phyloP scores from a whole-genome alignment of 2,888 invertebrate species.

The Zygogramma bicolorata region DNA sequence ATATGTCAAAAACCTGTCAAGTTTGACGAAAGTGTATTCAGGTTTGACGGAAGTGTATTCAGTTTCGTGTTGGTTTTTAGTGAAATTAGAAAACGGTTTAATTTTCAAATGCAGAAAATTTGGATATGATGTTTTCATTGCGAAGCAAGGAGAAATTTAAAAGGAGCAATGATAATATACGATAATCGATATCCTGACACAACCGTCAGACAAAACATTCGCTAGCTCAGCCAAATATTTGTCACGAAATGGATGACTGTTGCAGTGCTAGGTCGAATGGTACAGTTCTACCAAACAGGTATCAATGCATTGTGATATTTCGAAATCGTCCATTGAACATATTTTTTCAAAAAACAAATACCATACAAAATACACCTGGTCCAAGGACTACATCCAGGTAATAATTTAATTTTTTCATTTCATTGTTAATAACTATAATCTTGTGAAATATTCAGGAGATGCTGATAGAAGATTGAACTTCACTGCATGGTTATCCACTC shows the following conservation, averaged over 20 bases:
- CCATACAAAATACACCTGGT: no score
- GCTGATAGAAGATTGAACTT: no score
- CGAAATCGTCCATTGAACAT: not conserved
- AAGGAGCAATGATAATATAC: no score
- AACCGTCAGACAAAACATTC: not conserved
- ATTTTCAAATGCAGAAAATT: not conserved
- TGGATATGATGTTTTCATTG: not conserved
- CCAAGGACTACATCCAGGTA: no score
- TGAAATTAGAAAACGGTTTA: no score
- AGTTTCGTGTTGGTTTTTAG: not conserved
- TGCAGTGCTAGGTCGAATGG: not conserved
- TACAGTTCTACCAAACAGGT: not conserved
- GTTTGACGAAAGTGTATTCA: no score
- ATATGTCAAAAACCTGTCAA: not conserved
- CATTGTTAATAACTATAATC: not conserved
- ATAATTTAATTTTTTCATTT: no score
- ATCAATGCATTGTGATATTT: not conserved
- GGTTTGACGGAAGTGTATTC: no score
- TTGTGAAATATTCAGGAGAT: not conserved
- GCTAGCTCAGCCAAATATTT: not conserved
- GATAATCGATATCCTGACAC: not conserved
- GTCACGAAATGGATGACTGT: not conserved
- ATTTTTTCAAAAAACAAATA: not conserved
- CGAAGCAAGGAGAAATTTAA: not conserved
- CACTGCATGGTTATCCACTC: not conserved